phyloP scores from a whole-genome alignment of 2,888 invertebrate species.

The Hirtodrosophila cameraria region DNA sequence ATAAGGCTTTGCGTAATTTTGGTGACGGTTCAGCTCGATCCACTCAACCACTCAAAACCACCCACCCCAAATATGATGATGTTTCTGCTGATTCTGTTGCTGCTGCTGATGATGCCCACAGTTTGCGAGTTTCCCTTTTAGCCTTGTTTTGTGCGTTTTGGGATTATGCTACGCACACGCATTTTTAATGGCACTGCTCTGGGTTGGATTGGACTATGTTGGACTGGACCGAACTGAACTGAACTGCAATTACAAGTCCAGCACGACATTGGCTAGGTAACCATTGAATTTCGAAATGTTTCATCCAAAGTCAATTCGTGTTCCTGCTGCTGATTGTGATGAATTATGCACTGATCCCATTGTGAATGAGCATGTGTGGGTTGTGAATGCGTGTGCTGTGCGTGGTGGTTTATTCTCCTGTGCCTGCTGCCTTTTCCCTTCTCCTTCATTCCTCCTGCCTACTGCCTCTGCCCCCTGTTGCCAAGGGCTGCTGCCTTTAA shows the following conservation, averaged over 20 bases:
- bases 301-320: conserved; percentile 55
- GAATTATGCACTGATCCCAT: conserved; percentile 68
- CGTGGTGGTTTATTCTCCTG: conserved; percentile 12
- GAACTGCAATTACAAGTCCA: conserved; percentile 58
- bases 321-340: conserved; percentile 73
- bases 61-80: neutral
- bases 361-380: conserved; percentile 28
- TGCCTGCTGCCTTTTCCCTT: conserved; percentile 6
- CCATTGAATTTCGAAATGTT: conserved; percentile 45
- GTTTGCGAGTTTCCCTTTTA: conserved; percentile 10
- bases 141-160: conserved; percentile 38
- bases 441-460: conserved; percentile 2
- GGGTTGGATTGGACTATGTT: neutral
- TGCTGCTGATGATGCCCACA: too few species aligned
- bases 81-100: conserved; percentile 1
- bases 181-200: conserved; percentile 64
- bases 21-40: conserved; percentile 18
- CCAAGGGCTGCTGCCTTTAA: conserved; percentile 54
- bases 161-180: conserved; percentile 64
- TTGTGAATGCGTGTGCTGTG: conserved; percentile 14
- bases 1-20: conserved; percentile 38
- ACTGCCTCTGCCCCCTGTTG: conserved; percentile 9
- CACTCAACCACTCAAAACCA: neutral
- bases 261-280: conserved; percentile 39
- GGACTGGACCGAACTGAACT: neutral